Conservation (phyloP, 1,140 invertebrate species). For the Tetramorium parvispinum region DNA sequence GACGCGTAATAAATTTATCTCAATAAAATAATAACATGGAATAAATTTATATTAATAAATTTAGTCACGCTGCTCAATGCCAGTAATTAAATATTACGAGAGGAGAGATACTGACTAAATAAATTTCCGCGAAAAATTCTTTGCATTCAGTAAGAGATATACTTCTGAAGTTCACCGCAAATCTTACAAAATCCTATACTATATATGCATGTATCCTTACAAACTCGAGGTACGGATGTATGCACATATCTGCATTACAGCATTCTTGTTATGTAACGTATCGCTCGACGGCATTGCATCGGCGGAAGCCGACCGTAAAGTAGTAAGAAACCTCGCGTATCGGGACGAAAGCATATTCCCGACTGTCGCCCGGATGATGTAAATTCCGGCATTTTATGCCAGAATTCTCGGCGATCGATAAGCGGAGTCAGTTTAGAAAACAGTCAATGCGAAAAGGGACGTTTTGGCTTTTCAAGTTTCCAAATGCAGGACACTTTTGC, state of each 20-base stretch:
- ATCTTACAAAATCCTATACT: constrained; percentile 10
- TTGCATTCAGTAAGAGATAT: constrained; percentile 3
- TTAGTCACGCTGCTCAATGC: background rate
- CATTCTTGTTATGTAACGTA: constrained; percentile 43
- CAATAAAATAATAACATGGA: background rate
- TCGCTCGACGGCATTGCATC: background rate
- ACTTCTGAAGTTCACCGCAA: constrained; percentile 12
- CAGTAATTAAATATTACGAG: background rate
- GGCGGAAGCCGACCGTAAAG: constrained; percentile 29
- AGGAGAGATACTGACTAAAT: background rate
- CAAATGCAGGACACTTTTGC: background rate
- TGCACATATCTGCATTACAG: background rate
- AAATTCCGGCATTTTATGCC: constrained; percentile 45
- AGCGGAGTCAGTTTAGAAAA: constrained; percentile 13
- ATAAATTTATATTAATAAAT: background rate
- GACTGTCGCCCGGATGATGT: constrained; percentile 23
- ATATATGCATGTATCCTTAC: background rate
- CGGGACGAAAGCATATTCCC: constrained; percentile 13
- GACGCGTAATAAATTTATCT: background rate
- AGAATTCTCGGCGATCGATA: constrained; percentile 40
- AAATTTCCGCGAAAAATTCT: background rate
- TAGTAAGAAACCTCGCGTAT: constrained; percentile 30
- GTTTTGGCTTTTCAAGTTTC: constrained; percentile 1
- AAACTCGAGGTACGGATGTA: background rate
- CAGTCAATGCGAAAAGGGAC: background rate